Conservation (phyloP, 2,888 invertebrate species). For the Yponomeuta evonymella region DNA sequence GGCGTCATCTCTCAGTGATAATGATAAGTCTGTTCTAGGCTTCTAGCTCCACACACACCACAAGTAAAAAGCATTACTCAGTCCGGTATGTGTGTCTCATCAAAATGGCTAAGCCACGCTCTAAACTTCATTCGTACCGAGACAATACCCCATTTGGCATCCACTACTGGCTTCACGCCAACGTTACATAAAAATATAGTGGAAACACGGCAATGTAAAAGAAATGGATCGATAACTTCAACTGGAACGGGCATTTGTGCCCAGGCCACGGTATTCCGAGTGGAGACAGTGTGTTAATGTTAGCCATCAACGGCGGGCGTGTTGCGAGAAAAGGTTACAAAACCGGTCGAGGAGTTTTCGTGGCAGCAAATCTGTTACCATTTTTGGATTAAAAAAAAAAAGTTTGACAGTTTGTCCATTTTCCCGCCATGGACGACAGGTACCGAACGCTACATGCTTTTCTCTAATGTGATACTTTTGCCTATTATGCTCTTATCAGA, state of each 20-base stretch:
- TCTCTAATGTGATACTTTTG: background rate
- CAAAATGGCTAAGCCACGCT: background rate
- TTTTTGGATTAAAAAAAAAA: constrained; percentile 15
- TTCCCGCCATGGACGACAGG: constrained; percentile 44
- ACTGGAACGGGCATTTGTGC: background rate
- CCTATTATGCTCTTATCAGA: constrained; percentile 18
- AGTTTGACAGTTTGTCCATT: constrained; percentile 9
- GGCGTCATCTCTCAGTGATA: background rate
- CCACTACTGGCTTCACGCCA: background rate
- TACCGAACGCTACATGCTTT: background rate
- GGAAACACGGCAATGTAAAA: constrained; percentile 19
- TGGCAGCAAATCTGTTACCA: constrained; percentile 12
- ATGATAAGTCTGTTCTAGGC: background rate
- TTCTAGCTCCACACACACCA: background rate
- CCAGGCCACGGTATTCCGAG: background rate
- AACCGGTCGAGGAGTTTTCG: background rate
- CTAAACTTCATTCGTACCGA: background rate
- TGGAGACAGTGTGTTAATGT: constrained; percentile 6
- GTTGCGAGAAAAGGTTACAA: constrained; percentile 2
- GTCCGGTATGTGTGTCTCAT: background rate
- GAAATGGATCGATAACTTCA: constrained; percentile 11
- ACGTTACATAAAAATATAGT: background rate
- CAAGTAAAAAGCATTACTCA: background rate
- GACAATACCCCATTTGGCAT: background rate
- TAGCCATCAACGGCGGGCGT: background rate